phyloP scores from a whole-genome alignment of 2,888 invertebrate genomes.

The Uropetala carovei region DNA sequence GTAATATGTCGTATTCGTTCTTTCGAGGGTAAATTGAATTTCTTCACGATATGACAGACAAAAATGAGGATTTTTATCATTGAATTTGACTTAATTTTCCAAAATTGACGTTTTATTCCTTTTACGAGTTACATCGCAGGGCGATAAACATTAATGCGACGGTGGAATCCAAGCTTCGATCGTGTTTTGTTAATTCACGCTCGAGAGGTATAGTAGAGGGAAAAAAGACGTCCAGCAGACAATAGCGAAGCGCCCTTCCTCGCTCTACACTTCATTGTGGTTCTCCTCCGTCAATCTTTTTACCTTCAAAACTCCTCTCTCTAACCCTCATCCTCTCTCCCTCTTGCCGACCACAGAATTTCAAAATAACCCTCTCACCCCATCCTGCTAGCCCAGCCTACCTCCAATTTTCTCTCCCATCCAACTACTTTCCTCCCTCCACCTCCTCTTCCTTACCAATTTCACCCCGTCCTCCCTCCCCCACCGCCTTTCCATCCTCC shows the following conservation, averaged over 20 bases:
- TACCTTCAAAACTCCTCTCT: not conserved
- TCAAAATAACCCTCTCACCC: not conserved
- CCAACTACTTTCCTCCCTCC: slow-evolving; percentile 11
- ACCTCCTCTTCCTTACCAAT: not conserved
- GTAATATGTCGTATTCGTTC: no score
- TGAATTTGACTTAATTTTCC: no score
- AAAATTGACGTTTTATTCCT: no score
- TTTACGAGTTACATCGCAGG: no score
- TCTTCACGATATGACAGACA: no score
- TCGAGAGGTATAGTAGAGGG: not conserved
- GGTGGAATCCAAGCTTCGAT: not conserved
- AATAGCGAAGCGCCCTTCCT: not conserved
- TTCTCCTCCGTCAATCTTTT: not conserved
- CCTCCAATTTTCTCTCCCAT: not conserved
- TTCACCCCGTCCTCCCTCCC: not conserved
- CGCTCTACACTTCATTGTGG: not conserved
- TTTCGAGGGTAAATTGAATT: no score
- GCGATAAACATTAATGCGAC: no score
- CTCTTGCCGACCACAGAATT: not conserved
- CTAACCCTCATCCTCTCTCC: no score
- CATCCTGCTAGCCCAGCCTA: not conserved
- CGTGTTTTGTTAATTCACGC: not conserved
- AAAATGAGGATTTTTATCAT: no score
- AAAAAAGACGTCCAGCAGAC: not conserved
- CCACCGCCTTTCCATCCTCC: not conserved